phyloP scores from a whole-genome alignment of 2,113 vertebrate species.

The Burhinus oedicnemus region DNA sequence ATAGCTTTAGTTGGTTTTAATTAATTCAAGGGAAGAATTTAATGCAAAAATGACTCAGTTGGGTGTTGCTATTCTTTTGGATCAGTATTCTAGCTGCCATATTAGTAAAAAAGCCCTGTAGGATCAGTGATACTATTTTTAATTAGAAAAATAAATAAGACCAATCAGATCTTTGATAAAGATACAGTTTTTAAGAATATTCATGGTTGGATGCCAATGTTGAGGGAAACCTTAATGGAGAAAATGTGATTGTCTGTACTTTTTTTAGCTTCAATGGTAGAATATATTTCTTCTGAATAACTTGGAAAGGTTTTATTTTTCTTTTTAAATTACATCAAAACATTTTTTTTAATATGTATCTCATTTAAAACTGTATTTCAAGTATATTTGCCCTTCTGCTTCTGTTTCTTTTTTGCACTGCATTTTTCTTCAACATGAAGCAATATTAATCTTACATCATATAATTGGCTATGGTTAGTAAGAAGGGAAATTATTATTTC shows the following conservation, averaged over 20 bases:
- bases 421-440: not conserved
- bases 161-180: not conserved
- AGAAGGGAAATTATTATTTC: not conserved
- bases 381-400: not conserved
- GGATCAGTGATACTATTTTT: not conserved
- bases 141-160: not conserved
- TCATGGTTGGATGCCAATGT: not conserved
- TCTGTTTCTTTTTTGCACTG: not conserved
- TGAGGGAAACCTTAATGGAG: not conserved
- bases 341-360: not conserved
- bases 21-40: not conserved
- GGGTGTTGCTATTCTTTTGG: not conserved
- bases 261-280: not conserved
- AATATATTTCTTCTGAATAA: not conserved
- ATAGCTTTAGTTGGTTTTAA: not conserved
- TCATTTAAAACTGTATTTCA: not conserved
- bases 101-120: not conserved
- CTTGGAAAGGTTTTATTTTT: not conserved
- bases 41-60: not conserved
- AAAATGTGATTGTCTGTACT: not conserved
- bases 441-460: not conserved
- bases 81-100: not conserved
- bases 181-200: not conserved
- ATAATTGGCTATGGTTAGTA: not conserved
- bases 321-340: not conserved